These are phyloP conservation scores for Urocynchramus pylzowi DNA, from an alignment of 2,113 vertebrate genomes.

Conservation along the genomic window DNA sequence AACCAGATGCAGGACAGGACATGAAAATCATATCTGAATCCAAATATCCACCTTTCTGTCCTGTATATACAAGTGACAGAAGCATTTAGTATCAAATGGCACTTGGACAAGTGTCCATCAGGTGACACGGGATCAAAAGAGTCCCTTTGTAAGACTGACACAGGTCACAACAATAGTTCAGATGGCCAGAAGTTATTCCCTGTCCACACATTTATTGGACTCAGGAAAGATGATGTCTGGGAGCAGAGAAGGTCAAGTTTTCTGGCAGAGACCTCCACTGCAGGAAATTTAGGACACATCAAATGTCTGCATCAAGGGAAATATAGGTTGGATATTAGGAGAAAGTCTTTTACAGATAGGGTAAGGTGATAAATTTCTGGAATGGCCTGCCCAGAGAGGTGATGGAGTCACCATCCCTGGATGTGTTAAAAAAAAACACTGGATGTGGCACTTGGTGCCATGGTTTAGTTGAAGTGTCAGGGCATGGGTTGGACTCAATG, in stretches of 20 bases:
- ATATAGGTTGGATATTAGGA: not conserved
- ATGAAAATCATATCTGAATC: not conserved
- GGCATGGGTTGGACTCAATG: not conserved
- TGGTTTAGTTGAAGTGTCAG: not conserved
- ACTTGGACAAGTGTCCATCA: not conserved
- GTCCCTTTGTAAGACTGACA: not conserved
- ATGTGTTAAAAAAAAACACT: not conserved
- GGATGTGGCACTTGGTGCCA: not conserved
- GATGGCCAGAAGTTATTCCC: not conserved
- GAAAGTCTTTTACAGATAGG: not conserved
- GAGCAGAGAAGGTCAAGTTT: not conserved
- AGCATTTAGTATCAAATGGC: not conserved
- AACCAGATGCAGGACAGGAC: not conserved
- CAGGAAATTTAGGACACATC: not conserved
- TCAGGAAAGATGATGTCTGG: not conserved
- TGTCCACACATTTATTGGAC: not conserved
- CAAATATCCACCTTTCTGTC: not conserved
- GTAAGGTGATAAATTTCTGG: not conserved
- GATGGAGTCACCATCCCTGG: not conserved
- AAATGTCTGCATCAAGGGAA: not conserved
- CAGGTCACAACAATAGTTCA: not conserved
- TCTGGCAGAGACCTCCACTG: not conserved
- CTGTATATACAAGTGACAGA: not conserved
- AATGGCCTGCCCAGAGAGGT: not conserved
- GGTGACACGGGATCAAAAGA: not conserved